A percentile compares a stretch with the other conserved stretches of the same genome.
Conservation (phyloP, 1,140 invertebrate species). For the Phocides pigmalion region DNA sequence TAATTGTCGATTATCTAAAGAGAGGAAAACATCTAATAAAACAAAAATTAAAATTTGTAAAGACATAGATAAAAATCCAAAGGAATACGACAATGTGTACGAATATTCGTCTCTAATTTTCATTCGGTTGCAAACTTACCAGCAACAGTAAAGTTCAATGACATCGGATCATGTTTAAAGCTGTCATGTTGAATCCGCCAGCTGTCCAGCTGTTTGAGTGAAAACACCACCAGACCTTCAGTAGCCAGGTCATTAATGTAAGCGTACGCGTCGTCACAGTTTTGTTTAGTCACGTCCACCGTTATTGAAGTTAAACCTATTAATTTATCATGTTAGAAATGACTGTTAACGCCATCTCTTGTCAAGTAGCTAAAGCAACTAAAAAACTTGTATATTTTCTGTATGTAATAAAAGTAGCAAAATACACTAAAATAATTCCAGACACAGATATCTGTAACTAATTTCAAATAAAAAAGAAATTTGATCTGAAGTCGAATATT, state of each 20-base stretch:
- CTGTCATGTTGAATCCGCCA: slow-evolving; percentile 90
- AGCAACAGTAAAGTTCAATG: slow-evolving; percentile 88
- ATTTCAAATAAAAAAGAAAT: too few species aligned
- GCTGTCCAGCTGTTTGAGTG: slow-evolving; percentile 85
- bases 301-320: slow-evolving; percentile 86
- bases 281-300: slow-evolving; percentile 85
- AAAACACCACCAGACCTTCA: slow-evolving; percentile 88
- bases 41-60: too few species aligned
- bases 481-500: too few species aligned
- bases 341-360: background rate
- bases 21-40: too few species aligned
- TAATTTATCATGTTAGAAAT: slow-evolving; percentile 1
- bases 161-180: slow-evolving; percentile 84
- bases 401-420: too few species aligned
- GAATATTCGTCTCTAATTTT: too few species aligned
- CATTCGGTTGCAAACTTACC: too few species aligned
- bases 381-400: background rate
- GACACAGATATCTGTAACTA: too few species aligned
- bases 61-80: too few species aligned
- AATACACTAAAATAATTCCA: too few species aligned
- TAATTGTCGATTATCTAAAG: too few species aligned
- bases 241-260: slow-evolving; percentile 89
- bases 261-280: slow-evolving; percentile 87
- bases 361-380: background rate
- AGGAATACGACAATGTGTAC: too few species aligned